Conservation (phyloP, 1,140 invertebrate genomes). For the Sitodiplosis mosellana region DNA sequence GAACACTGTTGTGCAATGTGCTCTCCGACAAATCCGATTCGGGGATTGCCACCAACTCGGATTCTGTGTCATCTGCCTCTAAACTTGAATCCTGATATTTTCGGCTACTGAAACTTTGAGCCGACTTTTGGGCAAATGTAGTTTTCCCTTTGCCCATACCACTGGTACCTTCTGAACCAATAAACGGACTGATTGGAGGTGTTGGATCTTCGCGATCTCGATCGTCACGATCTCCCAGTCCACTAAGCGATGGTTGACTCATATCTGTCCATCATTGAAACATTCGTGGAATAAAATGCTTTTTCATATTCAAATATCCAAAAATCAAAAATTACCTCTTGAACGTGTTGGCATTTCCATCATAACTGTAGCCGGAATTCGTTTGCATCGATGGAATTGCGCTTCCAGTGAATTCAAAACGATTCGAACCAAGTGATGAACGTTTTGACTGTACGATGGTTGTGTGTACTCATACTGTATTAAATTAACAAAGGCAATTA, state of each 20-base stretch:
- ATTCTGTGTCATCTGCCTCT: slow-evolving; percentile 68
- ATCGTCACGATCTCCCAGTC: slow-evolving; percentile 36
- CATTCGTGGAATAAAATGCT: slow-evolving; percentile 5
- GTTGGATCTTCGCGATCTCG: slow-evolving; percentile 12
- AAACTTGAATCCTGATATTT: slow-evolving; percentile 47
- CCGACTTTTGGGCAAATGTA: slow-evolving; percentile 4
- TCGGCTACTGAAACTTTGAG: slow-evolving; percentile 18
- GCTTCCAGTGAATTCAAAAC: slow-evolving; percentile 86
- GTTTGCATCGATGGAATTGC: slow-evolving; percentile 72
- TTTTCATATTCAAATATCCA: slow-evolving; percentile 1
- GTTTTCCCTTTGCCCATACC: slow-evolving; percentile 8
- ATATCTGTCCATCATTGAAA: slow-evolving; percentile 48
- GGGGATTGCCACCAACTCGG: slow-evolving; percentile 69
- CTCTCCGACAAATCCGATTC: slow-evolving; percentile 71
- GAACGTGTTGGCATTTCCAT: slow-evolving; percentile 39
- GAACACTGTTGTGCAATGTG: slow-evolving; percentile 53
- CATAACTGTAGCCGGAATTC: slow-evolving; percentile 52
- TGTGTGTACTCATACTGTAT: slow-evolving; percentile 85
- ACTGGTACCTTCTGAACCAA: slow-evolving; percentile 23
- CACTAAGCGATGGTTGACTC: slow-evolving; percentile 52
- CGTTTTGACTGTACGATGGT: slow-evolving; percentile 56
- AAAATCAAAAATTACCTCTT: slow-evolving; percentile 33
- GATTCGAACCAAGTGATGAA: slow-evolving; percentile 69
- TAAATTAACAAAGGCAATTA: too few species aligned
- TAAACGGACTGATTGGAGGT: slow-evolving; percentile 23